Percentiles rank a stretch among this genome's conserved stretches.
These are phyloP conservation scores for Nematostella vectensis DNA, from an alignment of 92 coral and sea anemone species.

Conservation along the genomic window DNA sequence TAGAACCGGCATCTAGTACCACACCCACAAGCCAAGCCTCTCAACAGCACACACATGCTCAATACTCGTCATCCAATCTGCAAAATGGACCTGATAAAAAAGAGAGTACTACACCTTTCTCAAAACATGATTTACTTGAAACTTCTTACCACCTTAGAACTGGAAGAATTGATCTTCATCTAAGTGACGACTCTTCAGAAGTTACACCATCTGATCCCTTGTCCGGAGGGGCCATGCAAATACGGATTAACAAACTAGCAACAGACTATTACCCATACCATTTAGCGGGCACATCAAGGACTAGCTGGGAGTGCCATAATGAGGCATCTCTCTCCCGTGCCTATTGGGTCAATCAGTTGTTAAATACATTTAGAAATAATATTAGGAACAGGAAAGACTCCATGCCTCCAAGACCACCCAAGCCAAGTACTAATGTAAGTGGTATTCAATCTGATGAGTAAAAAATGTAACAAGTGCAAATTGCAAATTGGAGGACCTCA, in stretches of 20 bases:
- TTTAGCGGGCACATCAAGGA: conserved; percentile 87
- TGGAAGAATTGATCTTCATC: conserved; percentile 82
- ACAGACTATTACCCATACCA: conserved; percentile 92
- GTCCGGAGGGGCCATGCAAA: conserved; percentile 92
- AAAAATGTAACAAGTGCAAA: no score
- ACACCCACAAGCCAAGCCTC: conserved; percentile 45
- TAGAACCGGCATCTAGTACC: conserved; percentile 39
- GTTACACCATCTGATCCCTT: conserved; percentile 20
- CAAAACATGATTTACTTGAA: conserved; percentile 71
- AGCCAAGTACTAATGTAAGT: conserved; percentile 50
- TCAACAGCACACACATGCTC: conserved; percentile 31
- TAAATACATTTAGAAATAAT: conserved; percentile 72
- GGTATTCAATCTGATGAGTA: no score
- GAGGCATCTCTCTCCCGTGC: conserved; percentile 93
- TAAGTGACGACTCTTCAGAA: conserved; percentile 77
- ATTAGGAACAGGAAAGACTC: conserved; percentile 43
- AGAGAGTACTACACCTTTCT: conserved; percentile 45
- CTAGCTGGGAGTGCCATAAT: conserved; percentile 88
- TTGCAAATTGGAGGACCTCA: no score
- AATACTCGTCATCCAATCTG: conserved; percentile 35
- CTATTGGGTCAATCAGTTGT: conserved; percentile 83
- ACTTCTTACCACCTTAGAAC: conserved; percentile 84
- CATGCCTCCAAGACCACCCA: conserved; percentile 20
- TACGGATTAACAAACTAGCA: conserved; percentile 73
- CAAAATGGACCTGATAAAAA: conserved; percentile 31